Percentiles rank a stretch among this genome's conserved stretches.
These are phyloP conservation scores for Eumeta japonica DNA, from an alignment of 1,140 invertebrate genomes.

Conservation along the genomic window DNA sequence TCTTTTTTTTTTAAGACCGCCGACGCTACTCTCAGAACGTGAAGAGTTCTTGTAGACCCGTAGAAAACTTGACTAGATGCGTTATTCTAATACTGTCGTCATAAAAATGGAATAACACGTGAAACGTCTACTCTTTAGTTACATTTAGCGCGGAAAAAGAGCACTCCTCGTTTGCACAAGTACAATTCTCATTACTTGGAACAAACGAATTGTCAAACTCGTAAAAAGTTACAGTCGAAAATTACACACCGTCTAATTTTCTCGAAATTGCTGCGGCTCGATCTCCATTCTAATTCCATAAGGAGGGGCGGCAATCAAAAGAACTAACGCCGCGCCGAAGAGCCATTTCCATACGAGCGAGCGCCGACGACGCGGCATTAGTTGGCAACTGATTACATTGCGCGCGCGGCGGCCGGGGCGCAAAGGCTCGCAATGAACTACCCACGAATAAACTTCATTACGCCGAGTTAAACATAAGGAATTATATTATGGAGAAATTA, in stretches of 20 bases:
- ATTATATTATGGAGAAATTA: conserved; percentile 54
- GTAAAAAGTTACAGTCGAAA: conserved; percentile 34
- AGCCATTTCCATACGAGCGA: conserved; percentile 51
- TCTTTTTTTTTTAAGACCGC: no score
- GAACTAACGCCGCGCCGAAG: conserved; percentile 46
- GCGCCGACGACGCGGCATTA: conserved; percentile 44
- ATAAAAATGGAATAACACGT: background rate
- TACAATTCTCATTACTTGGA: no score
- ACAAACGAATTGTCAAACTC: no score
- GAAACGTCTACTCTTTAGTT: conserved; percentile 1
- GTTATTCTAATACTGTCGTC: no score
- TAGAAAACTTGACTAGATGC: no score
- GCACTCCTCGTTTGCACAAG: no score
- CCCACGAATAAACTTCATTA: conserved; percentile 55
- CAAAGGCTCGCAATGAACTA: conserved; percentile 47
- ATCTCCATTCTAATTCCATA: conserved; percentile 46
- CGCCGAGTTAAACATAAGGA: conserved; percentile 47
- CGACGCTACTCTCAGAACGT: no score
- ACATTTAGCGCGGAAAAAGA: no score
- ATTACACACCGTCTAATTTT: conserved; percentile 48
- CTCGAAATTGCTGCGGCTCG: conserved; percentile 35
- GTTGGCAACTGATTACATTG: conserved; percentile 53
- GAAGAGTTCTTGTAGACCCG: no score
- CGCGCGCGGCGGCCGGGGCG: conserved; percentile 16
- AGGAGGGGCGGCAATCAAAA: conserved; percentile 45